A percentile compares a stretch with the other conserved stretches of the same genome.
Evolutionary conservation across 2,888 invertebrate species (phyloP).

Genomic region (Eupithecia subumbrata): DNA sequence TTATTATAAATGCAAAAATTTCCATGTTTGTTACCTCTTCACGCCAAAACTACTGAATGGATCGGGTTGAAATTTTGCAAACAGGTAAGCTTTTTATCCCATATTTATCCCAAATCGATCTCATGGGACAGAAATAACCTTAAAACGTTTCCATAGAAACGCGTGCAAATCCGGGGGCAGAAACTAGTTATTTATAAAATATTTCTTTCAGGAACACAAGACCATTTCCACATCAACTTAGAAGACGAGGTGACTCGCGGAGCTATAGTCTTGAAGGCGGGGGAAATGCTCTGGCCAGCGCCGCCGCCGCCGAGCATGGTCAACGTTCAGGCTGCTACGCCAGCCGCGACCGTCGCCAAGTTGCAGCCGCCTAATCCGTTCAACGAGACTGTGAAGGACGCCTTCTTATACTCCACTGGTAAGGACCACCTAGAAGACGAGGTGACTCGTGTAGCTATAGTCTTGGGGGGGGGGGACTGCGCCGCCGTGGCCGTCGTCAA

Average conservation of each 20-base stretch:
- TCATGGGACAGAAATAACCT: not conserved
- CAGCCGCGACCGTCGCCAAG: constrained; percentile 67
- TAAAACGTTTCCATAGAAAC: not conserved
- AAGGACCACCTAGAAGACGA: constrained; percentile 89
- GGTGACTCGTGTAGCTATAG: constrained; percentile 92
- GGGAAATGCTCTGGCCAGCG: constrained; percentile 91
- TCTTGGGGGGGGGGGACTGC: constrained; percentile 89
- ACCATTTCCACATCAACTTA: constrained; percentile 91
- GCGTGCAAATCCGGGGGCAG: not conserved
- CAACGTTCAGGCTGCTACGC: constrained; percentile 69
- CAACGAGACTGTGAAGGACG: constrained; percentile 86
- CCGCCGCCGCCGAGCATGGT: constrained; percentile 84
- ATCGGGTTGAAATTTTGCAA: too few relatives aligned
- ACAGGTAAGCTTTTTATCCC: not conserved
- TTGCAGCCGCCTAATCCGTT: constrained; percentile 86
- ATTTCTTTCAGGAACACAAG: constrained; percentile 85
- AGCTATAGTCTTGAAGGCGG: constrained; percentile 90
- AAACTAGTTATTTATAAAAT: not conserved
- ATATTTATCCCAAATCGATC: not conserved
- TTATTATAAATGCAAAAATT: not conserved
- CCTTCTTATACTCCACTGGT: constrained; percentile 88
- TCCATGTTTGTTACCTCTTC: not conserved
- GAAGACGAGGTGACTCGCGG: constrained; percentile 95
- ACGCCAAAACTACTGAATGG: not conserved
- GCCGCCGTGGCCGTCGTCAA: too few relatives aligned